Conservation (phyloP, 2,797 vertebrate species). For the Notoglanidium macrostoma region DNA sequence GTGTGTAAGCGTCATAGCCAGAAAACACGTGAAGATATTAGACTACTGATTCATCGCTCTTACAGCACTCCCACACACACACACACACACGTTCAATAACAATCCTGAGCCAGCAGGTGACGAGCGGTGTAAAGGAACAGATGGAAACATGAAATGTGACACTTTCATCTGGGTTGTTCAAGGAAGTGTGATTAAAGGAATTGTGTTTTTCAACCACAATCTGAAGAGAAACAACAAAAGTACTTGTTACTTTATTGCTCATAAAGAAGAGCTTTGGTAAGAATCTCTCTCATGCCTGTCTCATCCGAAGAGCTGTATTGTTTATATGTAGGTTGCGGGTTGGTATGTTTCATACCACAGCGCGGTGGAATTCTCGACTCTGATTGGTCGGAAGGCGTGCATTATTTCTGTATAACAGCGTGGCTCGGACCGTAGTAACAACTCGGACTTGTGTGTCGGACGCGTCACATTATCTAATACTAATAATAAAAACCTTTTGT, state of each 20-base stretch:
- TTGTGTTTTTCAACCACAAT: background rate
- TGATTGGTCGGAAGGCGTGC: background rate
- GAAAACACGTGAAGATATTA: conserved; percentile 14
- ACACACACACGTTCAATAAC: background rate
- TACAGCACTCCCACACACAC: background rate
- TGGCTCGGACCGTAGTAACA: no score
- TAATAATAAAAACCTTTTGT: no score
- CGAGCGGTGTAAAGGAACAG: background rate
- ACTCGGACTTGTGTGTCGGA: no score
- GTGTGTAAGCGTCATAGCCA: background rate
- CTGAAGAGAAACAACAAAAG: background rate
- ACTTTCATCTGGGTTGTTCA: background rate
- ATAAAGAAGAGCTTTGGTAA: background rate
- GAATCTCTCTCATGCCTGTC: background rate
- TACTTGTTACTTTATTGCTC: background rate
- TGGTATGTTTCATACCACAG: background rate
- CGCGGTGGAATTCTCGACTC: background rate
- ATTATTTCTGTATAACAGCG: background rate
- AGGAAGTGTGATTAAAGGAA: background rate
- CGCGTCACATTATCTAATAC: no score
- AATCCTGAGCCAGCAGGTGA: background rate
- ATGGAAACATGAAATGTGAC: background rate
- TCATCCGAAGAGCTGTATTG: background rate
- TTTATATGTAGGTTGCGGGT: background rate
- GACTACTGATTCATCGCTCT: background rate